Percentiles rank a stretch among this genome's conserved stretches.
These are phyloP conservation scores for Kuschelorhynchus macadamiae DNA, from an alignment of 2,888 invertebrate genomes.

Conservation along the genomic window DNA sequence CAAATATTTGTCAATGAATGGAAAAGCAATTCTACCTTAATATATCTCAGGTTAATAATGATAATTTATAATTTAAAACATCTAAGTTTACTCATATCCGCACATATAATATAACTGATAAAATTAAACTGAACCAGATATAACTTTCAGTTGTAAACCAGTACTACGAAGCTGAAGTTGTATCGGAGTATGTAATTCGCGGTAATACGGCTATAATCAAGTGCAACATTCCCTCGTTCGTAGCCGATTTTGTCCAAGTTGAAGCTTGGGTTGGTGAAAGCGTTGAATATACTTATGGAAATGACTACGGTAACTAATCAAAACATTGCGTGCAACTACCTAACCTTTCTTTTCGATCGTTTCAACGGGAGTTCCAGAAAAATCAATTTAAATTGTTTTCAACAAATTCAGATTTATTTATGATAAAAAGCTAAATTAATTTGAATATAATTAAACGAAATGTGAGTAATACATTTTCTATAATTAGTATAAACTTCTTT, in stretches of 20 bases:
- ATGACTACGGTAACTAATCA: slow-evolving; percentile 78
- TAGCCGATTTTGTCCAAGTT: slow-evolving; percentile 91
- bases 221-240: slow-evolving; percentile 92
- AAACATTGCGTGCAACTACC: neutral
- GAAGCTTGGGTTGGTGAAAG: slow-evolving; percentile 83
- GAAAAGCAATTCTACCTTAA: no score
- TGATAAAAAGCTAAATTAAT: no score
- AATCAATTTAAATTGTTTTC: neutral
- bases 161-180: slow-evolving; percentile 87
- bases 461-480: no score
- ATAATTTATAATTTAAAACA: no score
- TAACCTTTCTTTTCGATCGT: neutral
- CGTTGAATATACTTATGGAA: slow-evolving; percentile 79
- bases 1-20: no score
- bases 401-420: neutral
- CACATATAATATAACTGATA: no score
- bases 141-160: slow-evolving; percentile 84
- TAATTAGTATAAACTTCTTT: no score
- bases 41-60: no score
- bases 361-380: slow-evolving; percentile 29
- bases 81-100: no score
- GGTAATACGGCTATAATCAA: slow-evolving; percentile 90
- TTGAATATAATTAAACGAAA: no score
- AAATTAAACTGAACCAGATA: no score
- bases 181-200: slow-evolving; percentile 90